phyloP scores from a whole-genome alignment of 1,140 invertebrate genomes.

The Myzus persicae region DNA sequence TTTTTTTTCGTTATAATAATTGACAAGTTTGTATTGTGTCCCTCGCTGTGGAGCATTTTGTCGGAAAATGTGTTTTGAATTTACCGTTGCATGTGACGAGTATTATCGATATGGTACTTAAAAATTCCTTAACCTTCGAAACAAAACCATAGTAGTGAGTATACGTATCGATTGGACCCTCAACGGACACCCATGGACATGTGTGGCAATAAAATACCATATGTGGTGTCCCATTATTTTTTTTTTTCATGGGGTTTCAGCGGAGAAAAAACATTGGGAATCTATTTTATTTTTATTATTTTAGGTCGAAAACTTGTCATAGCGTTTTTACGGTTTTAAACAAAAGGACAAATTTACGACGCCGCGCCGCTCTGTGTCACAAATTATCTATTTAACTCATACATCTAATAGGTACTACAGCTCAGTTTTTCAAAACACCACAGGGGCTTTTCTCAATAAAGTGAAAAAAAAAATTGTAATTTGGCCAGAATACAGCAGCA shows the following conservation, averaged over 20 bases:
- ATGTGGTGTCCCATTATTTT: not conserved
- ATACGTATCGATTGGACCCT: constrained; percentile 24
- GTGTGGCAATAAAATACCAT: constrained; percentile 39
- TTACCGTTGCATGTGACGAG: not conserved
- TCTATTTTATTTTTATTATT: constrained; percentile 38
- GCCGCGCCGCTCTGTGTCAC: not conserved
- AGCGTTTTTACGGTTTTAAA: not conserved
- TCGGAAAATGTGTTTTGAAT: constrained; percentile 9
- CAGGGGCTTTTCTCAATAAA: not conserved
- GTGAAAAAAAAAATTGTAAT: not conserved
- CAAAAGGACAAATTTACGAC: not conserved
- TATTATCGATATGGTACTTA: not conserved
- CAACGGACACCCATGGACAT: constrained; percentile 27
- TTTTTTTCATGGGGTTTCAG: constrained; percentile 2
- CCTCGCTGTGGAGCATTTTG: not conserved
- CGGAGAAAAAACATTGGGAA: not conserved
- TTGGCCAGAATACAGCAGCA: not conserved
- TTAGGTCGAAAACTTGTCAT: constrained; percentile 27
- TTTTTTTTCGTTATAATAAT: not conserved
- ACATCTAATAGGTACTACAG: not conserved
- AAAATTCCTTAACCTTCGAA: constrained; percentile 27
- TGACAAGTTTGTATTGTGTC: not conserved
- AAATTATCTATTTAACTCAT: not conserved
- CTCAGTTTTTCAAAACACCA: not conserved
- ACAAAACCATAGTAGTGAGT: constrained; percentile 35